Conservation (phyloP, 2,113 vertebrate genomes). For the Pyrgilauda ruficollis region DNA sequence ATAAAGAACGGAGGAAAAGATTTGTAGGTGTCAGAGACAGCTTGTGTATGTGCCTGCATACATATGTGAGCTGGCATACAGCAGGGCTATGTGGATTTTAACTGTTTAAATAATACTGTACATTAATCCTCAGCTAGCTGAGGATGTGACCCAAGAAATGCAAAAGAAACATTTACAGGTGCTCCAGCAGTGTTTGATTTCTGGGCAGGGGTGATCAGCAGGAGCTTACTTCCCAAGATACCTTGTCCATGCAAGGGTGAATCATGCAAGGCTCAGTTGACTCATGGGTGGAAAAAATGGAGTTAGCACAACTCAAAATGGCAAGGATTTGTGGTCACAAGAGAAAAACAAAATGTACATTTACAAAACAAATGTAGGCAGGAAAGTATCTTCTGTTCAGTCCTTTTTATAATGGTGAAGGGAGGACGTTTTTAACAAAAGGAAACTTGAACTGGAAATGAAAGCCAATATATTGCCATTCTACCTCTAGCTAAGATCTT, state of each 20-base stretch:
- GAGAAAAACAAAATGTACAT: constrained; percentile 14
- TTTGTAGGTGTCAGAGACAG: constrained; percentile 54
- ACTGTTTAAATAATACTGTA: neutral
- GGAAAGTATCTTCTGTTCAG: neutral
- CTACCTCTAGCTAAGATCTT: neutral
- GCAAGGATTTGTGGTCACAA: constrained; percentile 28
- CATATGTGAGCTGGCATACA: constrained; percentile 35
- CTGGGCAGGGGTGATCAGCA: neutral
- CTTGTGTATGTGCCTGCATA: constrained; percentile 32
- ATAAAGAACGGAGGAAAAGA: constrained; percentile 14
- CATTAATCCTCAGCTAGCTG: neutral
- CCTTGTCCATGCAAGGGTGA: constrained; percentile 29
- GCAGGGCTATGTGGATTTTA: neutral
- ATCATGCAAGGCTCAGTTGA: constrained; percentile 38
- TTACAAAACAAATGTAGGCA: constrained; percentile 38
- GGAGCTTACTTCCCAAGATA: neutral
- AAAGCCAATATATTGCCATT: neutral
- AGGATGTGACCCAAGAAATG: neutral
- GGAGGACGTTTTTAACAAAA: neutral
- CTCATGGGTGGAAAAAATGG: constrained; percentile 14
- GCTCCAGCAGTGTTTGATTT: neutral
- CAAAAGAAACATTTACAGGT: neutral
- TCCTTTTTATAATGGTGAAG: neutral
- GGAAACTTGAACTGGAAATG: constrained; percentile 5
- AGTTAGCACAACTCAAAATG: constrained; percentile 14